Percentiles rank a stretch among this genome's conserved stretches.
These are phyloP conservation scores for Semotilus atromaculatus DNA, from an alignment of 2,797 vertebrate genomes.

Conservation along the genomic window DNA sequence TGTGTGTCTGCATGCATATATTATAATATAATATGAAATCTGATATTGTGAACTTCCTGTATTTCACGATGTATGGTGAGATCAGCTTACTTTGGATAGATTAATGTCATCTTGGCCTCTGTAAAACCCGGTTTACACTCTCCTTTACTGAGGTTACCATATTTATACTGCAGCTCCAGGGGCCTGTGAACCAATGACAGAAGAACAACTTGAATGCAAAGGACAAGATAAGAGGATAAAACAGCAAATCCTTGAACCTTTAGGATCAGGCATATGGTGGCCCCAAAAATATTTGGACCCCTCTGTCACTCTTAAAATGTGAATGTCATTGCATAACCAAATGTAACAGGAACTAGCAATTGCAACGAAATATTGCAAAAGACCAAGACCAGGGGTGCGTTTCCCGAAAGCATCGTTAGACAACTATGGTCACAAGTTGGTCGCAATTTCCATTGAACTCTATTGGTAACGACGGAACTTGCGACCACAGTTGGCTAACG, in stretches of 20 bases:
- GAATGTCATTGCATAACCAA: not conserved
- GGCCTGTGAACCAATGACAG: conserved; percentile 65
- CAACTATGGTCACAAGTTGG: too few relatives aligned
- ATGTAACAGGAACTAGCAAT: not conserved
- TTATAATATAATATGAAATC: not conserved
- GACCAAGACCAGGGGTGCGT: too few relatives aligned
- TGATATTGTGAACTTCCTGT: not conserved
- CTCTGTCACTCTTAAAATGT: not conserved
- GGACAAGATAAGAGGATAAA: not conserved
- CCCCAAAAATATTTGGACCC: not conserved
- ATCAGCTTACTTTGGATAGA: conserved; percentile 88
- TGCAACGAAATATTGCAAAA: not conserved
- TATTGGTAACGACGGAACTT: too few relatives aligned
- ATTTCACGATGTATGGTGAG: conserved; percentile 1
- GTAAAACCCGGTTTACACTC: conserved; percentile 87
- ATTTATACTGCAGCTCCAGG: conserved; percentile 77
- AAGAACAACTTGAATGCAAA: not conserved
- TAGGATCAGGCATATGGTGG: not conserved
- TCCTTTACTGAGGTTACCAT: conserved; percentile 88
- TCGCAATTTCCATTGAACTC: too few relatives aligned
- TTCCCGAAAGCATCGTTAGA: too few relatives aligned
- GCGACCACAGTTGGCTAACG: too few relatives aligned
- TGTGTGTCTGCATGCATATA: not conserved
- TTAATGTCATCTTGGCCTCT: conserved; percentile 87
- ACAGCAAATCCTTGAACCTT: not conserved